Evolutionary conservation across 2,113 vertebrate species (phyloP).

Genomic region (Ammodytes marinus): DNA sequence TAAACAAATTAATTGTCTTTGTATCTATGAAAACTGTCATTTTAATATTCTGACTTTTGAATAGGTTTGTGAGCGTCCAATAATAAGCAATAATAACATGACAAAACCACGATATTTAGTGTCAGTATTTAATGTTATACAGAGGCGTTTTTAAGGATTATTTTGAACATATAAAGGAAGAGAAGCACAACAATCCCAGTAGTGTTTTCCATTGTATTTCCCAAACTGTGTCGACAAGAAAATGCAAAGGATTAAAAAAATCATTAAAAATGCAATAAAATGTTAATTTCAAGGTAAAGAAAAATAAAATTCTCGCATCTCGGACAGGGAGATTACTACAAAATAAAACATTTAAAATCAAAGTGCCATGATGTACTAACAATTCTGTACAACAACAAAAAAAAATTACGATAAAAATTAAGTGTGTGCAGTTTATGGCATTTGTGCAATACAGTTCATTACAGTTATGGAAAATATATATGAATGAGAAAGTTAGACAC

Average conservation of each 20-base stretch:
- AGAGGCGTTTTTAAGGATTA: slow-evolving; percentile 58
- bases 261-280: slow-evolving; percentile 25
- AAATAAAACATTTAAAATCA: slow-evolving; percentile 67
- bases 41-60: neutral
- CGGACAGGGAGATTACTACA: slow-evolving; percentile 63
- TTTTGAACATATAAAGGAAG: slow-evolving; percentile 72
- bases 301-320: slow-evolving; percentile 61
- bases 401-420: slow-evolving; percentile 65
- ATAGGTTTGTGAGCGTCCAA: neutral
- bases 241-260: slow-evolving; percentile 46
- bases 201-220: slow-evolving; percentile 63
- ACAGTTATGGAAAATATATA: slow-evolving; percentile 76
- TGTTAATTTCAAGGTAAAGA: slow-evolving; percentile 63
- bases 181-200: slow-evolving; percentile 62
- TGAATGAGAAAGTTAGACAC: slow-evolving; percentile 77
- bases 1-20: no score
- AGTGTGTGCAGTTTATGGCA: slow-evolving; percentile 77
- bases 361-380: slow-evolving; percentile 76
- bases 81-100: neutral
- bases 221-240: slow-evolving; percentile 48
- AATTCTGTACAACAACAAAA: slow-evolving; percentile 73
- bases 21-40: no score
- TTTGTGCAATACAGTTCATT: slow-evolving; percentile 80
- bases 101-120: slow-evolving; percentile 54
- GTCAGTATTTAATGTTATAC: slow-evolving; percentile 78